Evolutionary conservation across 2,888 invertebrate species (phyloP).

Genomic region (Tridacna gigas): DNA sequence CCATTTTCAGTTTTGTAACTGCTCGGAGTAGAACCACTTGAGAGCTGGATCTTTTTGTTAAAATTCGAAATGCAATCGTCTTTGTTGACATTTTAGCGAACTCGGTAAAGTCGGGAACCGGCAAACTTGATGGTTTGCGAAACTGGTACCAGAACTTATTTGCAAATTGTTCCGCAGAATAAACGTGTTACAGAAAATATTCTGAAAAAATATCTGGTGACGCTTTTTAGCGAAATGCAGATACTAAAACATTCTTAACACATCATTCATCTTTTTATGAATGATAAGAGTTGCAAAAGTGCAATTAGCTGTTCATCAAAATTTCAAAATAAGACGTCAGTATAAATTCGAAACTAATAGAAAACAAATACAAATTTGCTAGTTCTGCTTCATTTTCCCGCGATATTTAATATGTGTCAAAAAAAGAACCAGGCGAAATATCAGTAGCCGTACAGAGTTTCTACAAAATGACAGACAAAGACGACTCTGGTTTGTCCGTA

Average conservation of each 20-base stretch:
- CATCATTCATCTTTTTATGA: background rate
- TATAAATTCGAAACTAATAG: background rate
- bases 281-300: background rate
- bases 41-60: no score
- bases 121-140: background rate
- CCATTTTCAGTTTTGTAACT: no score
- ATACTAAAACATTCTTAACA: background rate
- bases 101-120: background rate
- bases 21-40: no score
- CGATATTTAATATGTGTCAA: background rate
- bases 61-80: background rate
- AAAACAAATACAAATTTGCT: background rate
- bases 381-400: constrained; percentile 9
- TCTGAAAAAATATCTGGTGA: background rate
- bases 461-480: constrained; percentile 16
- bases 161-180: background rate
- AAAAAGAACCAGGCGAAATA: no score
- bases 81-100: constrained; percentile 3
- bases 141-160: background rate
- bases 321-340: background rate
- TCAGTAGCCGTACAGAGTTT: no score
- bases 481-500: constrained; percentile 27
- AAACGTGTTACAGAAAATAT: background rate
- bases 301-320: background rate
- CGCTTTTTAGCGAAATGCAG: background rate